These are phyloP conservation scores for Drosophila kikkawai DNA, from an alignment of 1,140 invertebrate species.

Conservation along the genomic window DNA sequence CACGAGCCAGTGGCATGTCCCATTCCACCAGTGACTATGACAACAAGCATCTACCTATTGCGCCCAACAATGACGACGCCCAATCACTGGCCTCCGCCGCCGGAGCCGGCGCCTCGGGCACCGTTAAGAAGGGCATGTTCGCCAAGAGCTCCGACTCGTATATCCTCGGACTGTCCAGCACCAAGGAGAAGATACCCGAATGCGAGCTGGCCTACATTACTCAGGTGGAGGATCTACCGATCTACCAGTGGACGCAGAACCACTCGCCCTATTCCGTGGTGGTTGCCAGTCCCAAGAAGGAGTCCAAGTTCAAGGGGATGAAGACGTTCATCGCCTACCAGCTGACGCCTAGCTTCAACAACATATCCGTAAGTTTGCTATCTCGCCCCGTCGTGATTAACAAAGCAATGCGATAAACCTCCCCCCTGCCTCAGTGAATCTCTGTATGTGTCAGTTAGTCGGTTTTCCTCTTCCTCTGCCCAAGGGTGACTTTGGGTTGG, in stretches of 20 bases:
- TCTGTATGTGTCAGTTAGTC: conserved; percentile 8
- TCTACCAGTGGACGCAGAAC: conserved; percentile 90
- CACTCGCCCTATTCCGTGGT: conserved; percentile 92
- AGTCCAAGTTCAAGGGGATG: conserved; percentile 97
- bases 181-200: conserved; percentile 90
- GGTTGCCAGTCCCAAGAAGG: conserved; percentile 98
- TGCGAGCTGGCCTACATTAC: conserved; percentile 92
- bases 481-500: conserved; percentile 26
- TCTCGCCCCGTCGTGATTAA: conserved; percentile 46
- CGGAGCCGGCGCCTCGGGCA: conserved; percentile 62
- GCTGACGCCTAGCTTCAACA: conserved; percentile 97
- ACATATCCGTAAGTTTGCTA: conserved; percentile 91
- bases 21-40: conserved; percentile 75
- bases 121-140: conserved; percentile 94
- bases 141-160: conserved; percentile 90
- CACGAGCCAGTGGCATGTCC: conserved; percentile 63
- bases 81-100: conserved; percentile 63
- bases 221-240: conserved; percentile 87
- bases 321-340: conserved; percentile 99
- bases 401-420: conserved; percentile 53
- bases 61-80: conserved; percentile 78
- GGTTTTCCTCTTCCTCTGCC: conserved; percentile 9
- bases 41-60: conserved; percentile 73
- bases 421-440: background rate
- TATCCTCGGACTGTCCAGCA: conserved; percentile 90